Base-by-base conservation (phyloP, 2,888 invertebrate species). In the Torymus tubicola region DNA sequence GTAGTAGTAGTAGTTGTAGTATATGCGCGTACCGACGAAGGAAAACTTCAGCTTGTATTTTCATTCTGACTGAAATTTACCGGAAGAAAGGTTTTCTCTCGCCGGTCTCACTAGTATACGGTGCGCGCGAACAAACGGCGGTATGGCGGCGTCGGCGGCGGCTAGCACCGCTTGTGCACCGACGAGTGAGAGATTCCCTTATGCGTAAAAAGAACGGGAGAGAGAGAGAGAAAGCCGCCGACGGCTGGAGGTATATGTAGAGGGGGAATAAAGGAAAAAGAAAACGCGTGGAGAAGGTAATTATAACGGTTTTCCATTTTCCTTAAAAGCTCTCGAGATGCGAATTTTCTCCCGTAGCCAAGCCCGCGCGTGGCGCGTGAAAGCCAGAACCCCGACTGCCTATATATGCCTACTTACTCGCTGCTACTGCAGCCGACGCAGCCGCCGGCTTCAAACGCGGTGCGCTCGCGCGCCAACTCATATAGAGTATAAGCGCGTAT, bases 231-330 rank as follows among this genome's bases (percentile, higher is more conserved):
- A 42, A 42, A 42, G 42, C 42, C 5, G 42, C 8, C 42, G 42
- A 42, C 42, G 42, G 42, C 42, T 55, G 18, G 24, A 10, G 57
- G 13, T 60, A 52, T 14, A n/a, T n/a, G n/a, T 5, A 53, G 16
- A 52, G 5, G 21, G 21, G 61, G 18, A 55, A 42, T 63, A n/a
- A 60, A 50, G 70, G 55, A 71, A 81, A 78, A 71, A 70, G 77
- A 81, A 68, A 24, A 21, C 31, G 11, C 64, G 42, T 13, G 16
- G 14, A 16, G 60, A 52, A 58, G 63, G 53, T 76, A 76, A 76
- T 76, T 76, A 76, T 76, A 76, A 69, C 60, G 53, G 75, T 11
- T 61, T 76, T 68, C 68, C 75, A 76, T 75, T 75, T 75, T 75
- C 24, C 52, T 61, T 68, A 69, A 69, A 68, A 68, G 68, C 68